phyloP scores from a whole-genome alignment of 1,140 invertebrate species.

The Cotesia vestalis region DNA sequence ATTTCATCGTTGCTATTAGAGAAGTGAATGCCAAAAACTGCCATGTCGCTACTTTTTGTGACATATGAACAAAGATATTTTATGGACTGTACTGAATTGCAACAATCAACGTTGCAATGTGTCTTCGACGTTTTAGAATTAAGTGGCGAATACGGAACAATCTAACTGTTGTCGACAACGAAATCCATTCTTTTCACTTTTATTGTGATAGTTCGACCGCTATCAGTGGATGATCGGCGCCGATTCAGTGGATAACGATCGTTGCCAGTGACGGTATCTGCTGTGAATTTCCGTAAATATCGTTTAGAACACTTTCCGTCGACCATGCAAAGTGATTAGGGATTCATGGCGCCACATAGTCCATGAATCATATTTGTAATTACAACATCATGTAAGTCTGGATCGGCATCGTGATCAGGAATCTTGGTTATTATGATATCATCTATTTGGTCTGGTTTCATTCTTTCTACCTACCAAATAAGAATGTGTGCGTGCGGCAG shows the following conservation, averaged over 20 bases:
- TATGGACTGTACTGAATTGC: conserved; percentile 43
- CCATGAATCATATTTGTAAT: conserved; percentile 67
- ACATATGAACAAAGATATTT: conserved; percentile 52
- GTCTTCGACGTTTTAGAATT: conserved; percentile 63
- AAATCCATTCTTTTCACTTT: neutral
- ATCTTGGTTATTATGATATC: too few species aligned
- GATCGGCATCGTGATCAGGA: too few species aligned
- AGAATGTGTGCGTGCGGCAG: conserved; percentile 61
- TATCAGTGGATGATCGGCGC: conserved; percentile 36
- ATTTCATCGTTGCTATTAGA: too few species aligned
- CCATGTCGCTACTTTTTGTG: conserved; percentile 45
- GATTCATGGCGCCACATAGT: conserved; percentile 64
- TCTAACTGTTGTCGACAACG: conserved; percentile 63
- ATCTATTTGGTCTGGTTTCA: conserved; percentile 42
- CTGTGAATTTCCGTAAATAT: conserved; percentile 52
- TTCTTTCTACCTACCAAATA: conserved; percentile 57
- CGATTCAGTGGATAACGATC: conserved; percentile 56
- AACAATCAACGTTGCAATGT: conserved; percentile 50
- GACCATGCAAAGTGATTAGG: conserved; percentile 63
- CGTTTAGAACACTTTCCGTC: conserved; percentile 63
- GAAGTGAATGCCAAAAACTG: too few species aligned
- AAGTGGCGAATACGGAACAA: conserved; percentile 67
- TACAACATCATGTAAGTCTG: conserved; percentile 57
- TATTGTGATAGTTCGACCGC: conserved; percentile 36
- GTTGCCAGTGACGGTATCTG: conserved; percentile 54